Evolutionary conservation across 1,140 invertebrate genomes (phyloP), one percentile per base, ranked within the genome.

Genomic region (Manduca sexta): DNA sequence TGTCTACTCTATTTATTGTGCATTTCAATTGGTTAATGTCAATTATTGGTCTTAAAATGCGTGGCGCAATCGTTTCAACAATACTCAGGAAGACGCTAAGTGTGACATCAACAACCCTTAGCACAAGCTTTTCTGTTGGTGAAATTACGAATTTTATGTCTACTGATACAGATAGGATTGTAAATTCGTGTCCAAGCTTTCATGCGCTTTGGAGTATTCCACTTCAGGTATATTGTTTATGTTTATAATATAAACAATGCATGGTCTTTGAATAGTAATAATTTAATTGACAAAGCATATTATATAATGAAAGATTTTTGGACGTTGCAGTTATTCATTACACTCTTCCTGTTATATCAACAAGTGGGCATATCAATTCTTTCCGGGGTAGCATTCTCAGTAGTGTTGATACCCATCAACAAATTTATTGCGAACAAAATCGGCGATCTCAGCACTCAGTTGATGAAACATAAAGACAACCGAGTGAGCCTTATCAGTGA

Each of bases 91-190:
- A 99, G 86, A 92, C 93, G 2, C 74, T 97, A 2, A 90, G 91
- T 43, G 82, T 86, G 3, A 88, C 87, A 1, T 86, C 88, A 1
- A 89, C 85, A 21, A 79, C 86, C 38, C 72, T 92, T 15, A 88
- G 85, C 50, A 86, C 86, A 15, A 67, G 86, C 46, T 95, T 93
- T 75, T 92, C 90, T 45, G 88, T 92, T 55, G 96, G 96, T 1
- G 94, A 98, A 88, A 93, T 99, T 17, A 91, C 98, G 0, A 99
- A 99, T 86, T 96, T 97, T 62, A 98, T 99, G 93, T 98, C 95
- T 21, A 97, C 95, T 1, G 98, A 99, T 80, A 93, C 93, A 0
- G 96, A 98, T 69, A 89, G 97, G 61, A 95, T 99, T 56, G 93
- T 98, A 0, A 99, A 98, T 82, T 95, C 97, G 31, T 97, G 95